These are phyloP conservation scores for Chanos chanos DNA, from an alignment of 2,797 vertebrate species.

Conservation along the genomic window DNA sequence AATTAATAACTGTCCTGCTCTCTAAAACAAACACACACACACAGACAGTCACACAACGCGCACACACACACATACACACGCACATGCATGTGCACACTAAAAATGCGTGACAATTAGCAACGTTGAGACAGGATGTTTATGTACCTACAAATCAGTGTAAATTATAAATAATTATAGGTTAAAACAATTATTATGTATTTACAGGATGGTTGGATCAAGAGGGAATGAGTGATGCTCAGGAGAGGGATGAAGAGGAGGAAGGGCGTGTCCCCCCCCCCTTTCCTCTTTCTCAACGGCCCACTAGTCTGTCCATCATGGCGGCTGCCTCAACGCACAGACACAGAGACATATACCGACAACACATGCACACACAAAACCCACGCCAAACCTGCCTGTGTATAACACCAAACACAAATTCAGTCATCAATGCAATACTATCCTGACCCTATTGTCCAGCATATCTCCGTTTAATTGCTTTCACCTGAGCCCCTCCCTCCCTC, in stretches of 20 bases:
- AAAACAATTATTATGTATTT: too few species aligned
- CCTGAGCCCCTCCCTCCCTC: neutral
- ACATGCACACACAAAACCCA: too few species aligned
- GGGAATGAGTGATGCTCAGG: neutral
- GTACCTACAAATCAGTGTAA: neutral
- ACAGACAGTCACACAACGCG: neutral
- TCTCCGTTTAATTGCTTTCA: too few species aligned
- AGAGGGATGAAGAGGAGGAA: constrained; percentile 12
- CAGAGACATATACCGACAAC: too few species aligned
- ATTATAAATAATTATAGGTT: too few species aligned
- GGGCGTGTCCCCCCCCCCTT: constrained; percentile 29
- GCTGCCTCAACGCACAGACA: constrained; percentile 20
- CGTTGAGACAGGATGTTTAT: constrained; percentile 63
- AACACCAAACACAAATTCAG: too few species aligned
- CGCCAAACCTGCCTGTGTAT: too few species aligned
- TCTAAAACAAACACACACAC: neutral
- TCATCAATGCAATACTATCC: too few species aligned
- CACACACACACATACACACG: neutral
- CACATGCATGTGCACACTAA: too few species aligned
- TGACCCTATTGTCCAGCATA: neutral
- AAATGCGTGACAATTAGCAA: too few species aligned
- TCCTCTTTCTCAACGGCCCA: neutral
- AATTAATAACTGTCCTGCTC: neutral
- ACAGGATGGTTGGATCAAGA: too few species aligned
- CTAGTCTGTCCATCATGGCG: constrained; percentile 8